Base-by-base conservation (phyloP, 2,797 vertebrate genomes). In the Ispidina lecontei region DNA sequence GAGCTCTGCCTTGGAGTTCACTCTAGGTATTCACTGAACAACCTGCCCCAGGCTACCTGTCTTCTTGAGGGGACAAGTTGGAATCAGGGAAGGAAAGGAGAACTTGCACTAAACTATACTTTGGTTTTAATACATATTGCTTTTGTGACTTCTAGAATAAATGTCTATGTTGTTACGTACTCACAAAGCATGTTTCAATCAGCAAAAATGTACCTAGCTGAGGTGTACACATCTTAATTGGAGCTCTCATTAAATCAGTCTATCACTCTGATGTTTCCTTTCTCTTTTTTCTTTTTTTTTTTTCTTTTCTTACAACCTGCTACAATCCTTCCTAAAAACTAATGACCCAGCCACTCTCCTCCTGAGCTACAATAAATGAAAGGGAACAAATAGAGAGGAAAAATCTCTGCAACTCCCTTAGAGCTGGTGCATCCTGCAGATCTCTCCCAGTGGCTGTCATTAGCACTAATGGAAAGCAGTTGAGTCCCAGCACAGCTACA, bases 401-500 rank as follows among this genome's bases (percentile, higher is more conserved):
- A 91, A 91, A 90, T 82, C 60, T 81, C 67, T 84, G 41, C 26
- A 60, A 70, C n/a, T 95, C 73, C 64, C 85, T 94, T 56, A 54
- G 77, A 88, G 56, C 52, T 20, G 19, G 11, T 20, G 26, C 44
- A 74, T 89, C 75, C 65, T 93, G 69, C 33, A 93, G 78, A 65
- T 83, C 76, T 68, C 69, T 84, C 87, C 88, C 84, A 87, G 62
- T 72, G 84, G 71, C 12, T 87, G 52, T 86, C 83, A 91, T 94
- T 93, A 95, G 39, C 67, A 23, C 52, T 78, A 78, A 91, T 76
- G 68, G 75, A 80, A 91, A 91, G 59, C 39, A 92, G 28, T 85
- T 93, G 87, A 93, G 47, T 18, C 25, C 43, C 60, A 60, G 63
- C 52, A 70, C 56, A 84, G 41, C 16, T 26, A 49, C 46, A 11